Conservation (phyloP, 2,797 vertebrate genomes). For the Chaetophractus vellerosus region DNA sequence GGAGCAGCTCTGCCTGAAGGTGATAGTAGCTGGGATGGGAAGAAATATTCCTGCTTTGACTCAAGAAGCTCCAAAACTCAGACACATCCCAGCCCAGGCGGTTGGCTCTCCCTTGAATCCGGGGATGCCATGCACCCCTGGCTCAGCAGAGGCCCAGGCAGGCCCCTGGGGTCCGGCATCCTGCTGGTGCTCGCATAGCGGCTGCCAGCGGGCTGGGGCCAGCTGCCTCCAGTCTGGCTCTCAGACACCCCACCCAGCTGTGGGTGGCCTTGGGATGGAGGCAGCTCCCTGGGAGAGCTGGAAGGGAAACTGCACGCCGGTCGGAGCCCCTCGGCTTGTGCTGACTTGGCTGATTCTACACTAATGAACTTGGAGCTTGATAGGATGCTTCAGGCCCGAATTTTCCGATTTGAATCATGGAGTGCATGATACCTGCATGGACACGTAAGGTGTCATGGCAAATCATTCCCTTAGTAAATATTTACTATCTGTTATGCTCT, state of each 20-base stretch:
- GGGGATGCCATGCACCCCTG: neutral
- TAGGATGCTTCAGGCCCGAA: neutral
- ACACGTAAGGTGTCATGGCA: neutral
- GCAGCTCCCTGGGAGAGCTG: constrained; percentile 64
- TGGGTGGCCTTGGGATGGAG: constrained; percentile 62
- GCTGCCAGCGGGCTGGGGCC: constrained; percentile 50
- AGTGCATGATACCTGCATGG: neutral
- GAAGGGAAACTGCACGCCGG: neutral
- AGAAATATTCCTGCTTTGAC: neutral
- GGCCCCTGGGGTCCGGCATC: neutral
- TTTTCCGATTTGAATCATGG: neutral
- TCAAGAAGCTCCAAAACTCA: neutral
- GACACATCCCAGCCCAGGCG: neutral
- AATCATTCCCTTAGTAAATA: neutral
- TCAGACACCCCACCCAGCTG: constrained; percentile 42
- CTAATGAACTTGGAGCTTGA: neutral
- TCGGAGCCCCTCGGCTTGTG: neutral
- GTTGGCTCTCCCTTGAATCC: neutral
- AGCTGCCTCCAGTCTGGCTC: neutral
- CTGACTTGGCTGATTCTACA: neutral
- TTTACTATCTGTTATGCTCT: neutral
- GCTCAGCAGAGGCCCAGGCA: neutral
- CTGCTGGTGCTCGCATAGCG: neutral
- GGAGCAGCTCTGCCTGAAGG: neutral
- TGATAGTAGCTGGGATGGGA: neutral